phyloP scores from a whole-genome alignment of 64 coral and sea anemone genomes.

The Hydrozoanthus tunicans region DNA sequence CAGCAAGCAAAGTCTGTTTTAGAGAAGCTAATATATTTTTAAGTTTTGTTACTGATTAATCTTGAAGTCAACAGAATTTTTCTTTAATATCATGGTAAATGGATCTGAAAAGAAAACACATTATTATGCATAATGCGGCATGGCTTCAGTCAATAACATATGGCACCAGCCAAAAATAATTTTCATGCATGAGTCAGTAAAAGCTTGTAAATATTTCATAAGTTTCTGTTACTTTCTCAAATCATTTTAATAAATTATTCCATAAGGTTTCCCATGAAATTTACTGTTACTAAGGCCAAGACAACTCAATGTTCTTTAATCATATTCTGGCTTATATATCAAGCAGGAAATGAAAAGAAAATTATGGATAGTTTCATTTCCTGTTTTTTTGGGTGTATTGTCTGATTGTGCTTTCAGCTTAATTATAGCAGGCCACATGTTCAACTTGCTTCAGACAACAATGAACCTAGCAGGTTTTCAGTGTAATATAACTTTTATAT shows the following conservation, averaged over 20 bases:
- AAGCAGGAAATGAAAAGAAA: conserved; percentile 16
- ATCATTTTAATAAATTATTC: neutral
- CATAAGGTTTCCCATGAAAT: neutral
- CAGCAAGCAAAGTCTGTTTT: too few species aligned
- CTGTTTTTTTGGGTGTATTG: neutral
- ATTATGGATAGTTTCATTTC: conserved; percentile 44
- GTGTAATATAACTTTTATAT: neutral
- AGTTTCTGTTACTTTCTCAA: neutral
- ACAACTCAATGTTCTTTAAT: neutral
- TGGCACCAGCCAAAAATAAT: neutral
- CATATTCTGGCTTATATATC: neutral
- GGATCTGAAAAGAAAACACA: neutral
- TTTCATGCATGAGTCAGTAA: neutral
- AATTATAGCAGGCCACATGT: conserved; percentile 14
- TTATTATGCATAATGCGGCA: neutral
- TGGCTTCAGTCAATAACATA: neutral
- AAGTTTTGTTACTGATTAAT: too few species aligned
- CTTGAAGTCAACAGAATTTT: too few species aligned
- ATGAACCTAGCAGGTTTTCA: neutral
- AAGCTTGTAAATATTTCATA: neutral
- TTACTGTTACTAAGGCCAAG: neutral
- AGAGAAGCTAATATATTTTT: too few species aligned
- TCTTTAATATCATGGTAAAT: neutral
- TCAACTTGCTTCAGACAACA: neutral
- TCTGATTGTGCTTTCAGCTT: neutral